phyloP scores from a whole-genome alignment of 2,113 vertebrate species.

The Scomber scombrus region DNA sequence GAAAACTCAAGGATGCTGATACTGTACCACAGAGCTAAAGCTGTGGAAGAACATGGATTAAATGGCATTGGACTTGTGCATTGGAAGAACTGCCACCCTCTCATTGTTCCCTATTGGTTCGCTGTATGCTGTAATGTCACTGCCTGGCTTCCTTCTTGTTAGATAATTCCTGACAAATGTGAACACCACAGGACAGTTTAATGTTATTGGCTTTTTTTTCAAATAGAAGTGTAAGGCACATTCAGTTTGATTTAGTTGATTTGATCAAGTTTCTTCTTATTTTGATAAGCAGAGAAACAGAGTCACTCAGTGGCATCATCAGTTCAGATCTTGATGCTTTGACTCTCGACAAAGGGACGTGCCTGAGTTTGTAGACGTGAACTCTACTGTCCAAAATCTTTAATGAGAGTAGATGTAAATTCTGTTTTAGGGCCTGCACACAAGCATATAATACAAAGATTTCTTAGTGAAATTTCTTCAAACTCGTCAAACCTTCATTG shows the following conservation, averaged over 20 bases:
- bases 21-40: not conserved
- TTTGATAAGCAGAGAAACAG: too few relatives aligned
- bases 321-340: not conserved
- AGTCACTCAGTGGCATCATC: not conserved
- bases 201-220: not conserved
- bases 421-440: too few relatives aligned
- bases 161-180: not conserved
- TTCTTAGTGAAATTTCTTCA: too few relatives aligned
- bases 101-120: slow-evolving; percentile 7
- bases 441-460: too few relatives aligned
- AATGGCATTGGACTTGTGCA: not conserved
- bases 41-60: slow-evolving; percentile 20
- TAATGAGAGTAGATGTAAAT: not conserved
- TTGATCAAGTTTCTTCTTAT: too few relatives aligned
- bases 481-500: too few relatives aligned
- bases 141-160: not conserved
- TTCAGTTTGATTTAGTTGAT: not conserved
- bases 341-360: not conserved
- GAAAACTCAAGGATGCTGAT: slow-evolving; percentile 39
- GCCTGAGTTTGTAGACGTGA: not conserved
- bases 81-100: not conserved
- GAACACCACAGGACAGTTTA: not conserved
- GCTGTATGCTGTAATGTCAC: not conserved
- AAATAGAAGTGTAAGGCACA: too few relatives aligned
- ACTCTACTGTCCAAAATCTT: not conserved